Evolutionary conservation across 2,113 vertebrate species (phyloP).

Genomic region (Grantiella picta): DNA sequence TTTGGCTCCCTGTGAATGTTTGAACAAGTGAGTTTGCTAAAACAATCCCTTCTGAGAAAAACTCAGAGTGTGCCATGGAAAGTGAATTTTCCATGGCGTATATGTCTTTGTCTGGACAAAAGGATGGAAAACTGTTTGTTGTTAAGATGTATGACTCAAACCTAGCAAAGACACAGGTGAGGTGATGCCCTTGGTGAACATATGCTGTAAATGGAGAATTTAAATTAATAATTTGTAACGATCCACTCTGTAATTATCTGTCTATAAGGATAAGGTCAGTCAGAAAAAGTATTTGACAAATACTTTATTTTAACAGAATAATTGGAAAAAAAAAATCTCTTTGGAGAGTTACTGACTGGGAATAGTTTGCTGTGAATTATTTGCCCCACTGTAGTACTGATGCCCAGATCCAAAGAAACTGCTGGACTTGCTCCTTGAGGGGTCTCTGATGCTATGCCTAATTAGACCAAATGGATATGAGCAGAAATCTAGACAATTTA

Average conservation of each 20-base stretch:
- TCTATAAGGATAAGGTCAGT: not conserved
- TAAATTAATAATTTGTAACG: not conserved
- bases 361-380: not conserved
- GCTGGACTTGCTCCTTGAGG: constrained; percentile 34
- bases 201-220: not conserved
- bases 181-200: not conserved
- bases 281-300: not conserved
- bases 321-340: not conserved
- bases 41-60: not conserved
- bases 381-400: not conserved
- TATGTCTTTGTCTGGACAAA: not conserved
- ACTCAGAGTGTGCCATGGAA: not conserved
- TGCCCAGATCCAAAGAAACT: not conserved
- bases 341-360: not conserved
- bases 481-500: constrained; percentile 31
- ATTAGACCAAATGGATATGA: constrained; percentile 49
- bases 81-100: not conserved
- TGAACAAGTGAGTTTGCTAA: not conserved
- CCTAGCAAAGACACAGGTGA: not conserved
- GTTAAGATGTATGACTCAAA: not conserved
- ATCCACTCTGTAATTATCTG: not conserved
- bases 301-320: not conserved
- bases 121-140: not conserved
- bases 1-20: not conserved
- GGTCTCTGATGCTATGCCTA: not conserved